Evolutionary conservation across 2,797 vertebrate species (phyloP).

Genomic region (Okamejei kenojei): DNA sequence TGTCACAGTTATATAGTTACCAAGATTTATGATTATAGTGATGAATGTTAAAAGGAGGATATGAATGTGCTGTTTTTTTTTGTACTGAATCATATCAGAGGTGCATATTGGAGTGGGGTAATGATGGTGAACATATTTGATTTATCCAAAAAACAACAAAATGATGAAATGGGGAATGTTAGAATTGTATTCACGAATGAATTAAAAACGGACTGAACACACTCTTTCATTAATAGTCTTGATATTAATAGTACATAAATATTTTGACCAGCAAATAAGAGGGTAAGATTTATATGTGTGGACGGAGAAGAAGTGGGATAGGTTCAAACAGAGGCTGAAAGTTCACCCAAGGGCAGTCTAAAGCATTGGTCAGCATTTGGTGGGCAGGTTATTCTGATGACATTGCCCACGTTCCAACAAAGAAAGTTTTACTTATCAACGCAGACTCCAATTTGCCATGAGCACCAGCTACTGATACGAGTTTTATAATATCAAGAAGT

Average conservation of each 20-base stretch:
- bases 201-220: background rate
- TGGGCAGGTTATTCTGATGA: background rate
- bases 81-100: constrained; percentile 1
- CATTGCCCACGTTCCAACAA: background rate
- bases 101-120: background rate
- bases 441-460: constrained; percentile 71
- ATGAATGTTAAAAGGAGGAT: background rate
- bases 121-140: background rate
- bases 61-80: background rate
- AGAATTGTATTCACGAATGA: background rate
- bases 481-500: constrained; percentile 69
- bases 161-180: background rate
- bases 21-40: background rate
- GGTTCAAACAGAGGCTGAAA: background rate
- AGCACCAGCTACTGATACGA: constrained; percentile 65
- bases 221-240: background rate
- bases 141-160: background rate
- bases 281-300: background rate
- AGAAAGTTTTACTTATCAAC: constrained; percentile 63
- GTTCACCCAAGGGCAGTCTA: background rate
- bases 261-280: background rate
- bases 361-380: background rate
- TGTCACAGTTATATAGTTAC: background rate
- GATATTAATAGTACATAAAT: background rate
- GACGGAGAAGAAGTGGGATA: background rate